phyloP scores from a whole-genome alignment of 2,888 invertebrate species.

The Eristalis tenax region DNA sequence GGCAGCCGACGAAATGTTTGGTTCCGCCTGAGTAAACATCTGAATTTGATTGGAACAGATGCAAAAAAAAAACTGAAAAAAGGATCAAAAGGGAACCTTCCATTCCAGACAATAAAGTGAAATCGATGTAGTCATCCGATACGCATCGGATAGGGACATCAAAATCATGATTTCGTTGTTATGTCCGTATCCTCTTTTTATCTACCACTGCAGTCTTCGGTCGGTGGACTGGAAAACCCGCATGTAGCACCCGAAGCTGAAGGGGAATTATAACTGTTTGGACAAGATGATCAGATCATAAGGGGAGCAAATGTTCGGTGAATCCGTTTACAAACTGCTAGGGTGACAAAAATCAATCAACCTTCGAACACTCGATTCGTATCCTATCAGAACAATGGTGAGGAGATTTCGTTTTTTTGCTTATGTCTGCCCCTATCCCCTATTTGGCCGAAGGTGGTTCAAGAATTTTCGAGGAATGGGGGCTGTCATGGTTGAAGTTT shows the following conservation, averaged over 20 bases:
- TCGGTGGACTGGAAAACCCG: background rate
- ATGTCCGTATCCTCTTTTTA: background rate
- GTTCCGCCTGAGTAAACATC: slow-evolving; percentile 54
- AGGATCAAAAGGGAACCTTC: slow-evolving; percentile 18
- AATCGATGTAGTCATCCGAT: slow-evolving; percentile 52
- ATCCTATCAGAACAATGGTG: background rate
- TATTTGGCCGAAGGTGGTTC: no score
- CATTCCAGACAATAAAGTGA: slow-evolving; percentile 51
- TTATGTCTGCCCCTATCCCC: no score
- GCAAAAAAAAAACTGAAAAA: background rate
- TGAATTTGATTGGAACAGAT: slow-evolving; percentile 33
- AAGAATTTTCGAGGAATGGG: no score
- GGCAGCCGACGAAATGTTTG: slow-evolving; percentile 25
- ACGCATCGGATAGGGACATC: slow-evolving; percentile 2
- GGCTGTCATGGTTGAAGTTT: no score
- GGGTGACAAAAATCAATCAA: background rate
- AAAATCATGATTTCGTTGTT: background rate
- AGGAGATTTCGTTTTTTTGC: background rate
- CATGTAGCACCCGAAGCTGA: background rate
- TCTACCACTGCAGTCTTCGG: background rate
- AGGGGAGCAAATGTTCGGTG: background rate
- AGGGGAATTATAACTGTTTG: background rate
- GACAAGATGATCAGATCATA: background rate
- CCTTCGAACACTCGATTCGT: background rate
- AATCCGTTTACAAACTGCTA: background rate